These are phyloP conservation scores for Tigriopus californicus DNA, from an alignment of 2,888 invertebrate genomes.

Conservation along the genomic window DNA sequence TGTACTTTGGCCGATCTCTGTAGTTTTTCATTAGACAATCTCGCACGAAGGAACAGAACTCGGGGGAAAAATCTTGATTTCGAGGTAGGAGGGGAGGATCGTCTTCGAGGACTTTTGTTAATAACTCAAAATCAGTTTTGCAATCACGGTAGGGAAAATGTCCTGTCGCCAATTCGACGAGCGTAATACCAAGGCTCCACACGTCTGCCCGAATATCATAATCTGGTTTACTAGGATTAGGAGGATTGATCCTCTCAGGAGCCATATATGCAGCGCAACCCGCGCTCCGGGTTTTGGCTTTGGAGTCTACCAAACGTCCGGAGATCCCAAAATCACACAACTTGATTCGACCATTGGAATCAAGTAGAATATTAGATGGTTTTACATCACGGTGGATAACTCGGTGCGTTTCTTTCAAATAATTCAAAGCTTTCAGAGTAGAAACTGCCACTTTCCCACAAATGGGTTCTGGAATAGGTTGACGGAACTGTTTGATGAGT, in stretches of 20 bases:
- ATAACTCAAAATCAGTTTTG: slow-evolving; percentile 91
- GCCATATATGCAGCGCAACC: slow-evolving; percentile 99
- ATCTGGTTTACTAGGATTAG: slow-evolving; percentile 75
- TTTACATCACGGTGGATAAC: slow-evolving; percentile 97
- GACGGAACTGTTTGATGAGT: slow-evolving; percentile 60
- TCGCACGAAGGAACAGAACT: slow-evolving; percentile 75
- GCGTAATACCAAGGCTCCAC: slow-evolving; percentile 91
- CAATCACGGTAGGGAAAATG: slow-evolving; percentile 78
- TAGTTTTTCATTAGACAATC: slow-evolving; percentile 87
- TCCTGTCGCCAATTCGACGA: slow-evolving; percentile 91
- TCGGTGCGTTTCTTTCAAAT: slow-evolving; percentile 88
- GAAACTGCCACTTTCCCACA: slow-evolving; percentile 92
- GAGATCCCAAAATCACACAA: slow-evolving; percentile 99
- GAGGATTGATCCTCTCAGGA: slow-evolving; percentile 89
- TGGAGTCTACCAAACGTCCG: slow-evolving; percentile 89
- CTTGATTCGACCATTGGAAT: slow-evolving; percentile 85
- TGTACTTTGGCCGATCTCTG: slow-evolving; percentile 80
- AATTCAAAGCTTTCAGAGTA: slow-evolving; percentile 85
- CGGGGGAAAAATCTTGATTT: slow-evolving; percentile 53
- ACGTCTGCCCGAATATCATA: slow-evolving; percentile 99
- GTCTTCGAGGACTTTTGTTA: slow-evolving; percentile 72
- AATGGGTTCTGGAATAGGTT: slow-evolving; percentile 85
- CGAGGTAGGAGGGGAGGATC: slow-evolving; percentile 68
- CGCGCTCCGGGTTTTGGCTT: slow-evolving; percentile 87
- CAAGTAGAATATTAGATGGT: slow-evolving; percentile 92